A percentile compares a stretch with the other conserved stretches of the same genome.
These are phyloP conservation scores for Cochlearius cochlearius DNA, from an alignment of 2,113 vertebrate genomes.

Conservation along the genomic window DNA sequence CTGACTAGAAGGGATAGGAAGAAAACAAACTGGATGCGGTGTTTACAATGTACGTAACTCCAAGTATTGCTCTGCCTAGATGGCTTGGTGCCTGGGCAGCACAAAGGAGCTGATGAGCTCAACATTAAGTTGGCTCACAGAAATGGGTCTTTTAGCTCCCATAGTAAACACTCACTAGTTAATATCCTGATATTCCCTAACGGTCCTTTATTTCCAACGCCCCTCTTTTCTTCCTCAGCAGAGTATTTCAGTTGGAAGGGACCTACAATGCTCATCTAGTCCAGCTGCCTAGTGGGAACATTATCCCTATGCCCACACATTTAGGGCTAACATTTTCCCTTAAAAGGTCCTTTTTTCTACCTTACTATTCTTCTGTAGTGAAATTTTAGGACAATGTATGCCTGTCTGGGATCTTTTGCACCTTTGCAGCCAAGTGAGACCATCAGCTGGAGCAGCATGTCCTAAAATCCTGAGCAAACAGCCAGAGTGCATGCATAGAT, in stretches of 20 bases:
- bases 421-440: neutral
- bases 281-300: neutral
- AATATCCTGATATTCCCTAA: neutral
- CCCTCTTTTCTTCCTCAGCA: neutral
- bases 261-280: neutral
- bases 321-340: neutral
- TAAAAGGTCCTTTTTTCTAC: neutral
- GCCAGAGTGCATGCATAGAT: neutral
- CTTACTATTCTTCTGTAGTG: neutral
- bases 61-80: neutral
- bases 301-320: neutral
- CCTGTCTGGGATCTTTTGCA: neutral
- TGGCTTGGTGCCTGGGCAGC: neutral
- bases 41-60: fast-evolving
- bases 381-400: neutral
- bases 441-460: neutral
- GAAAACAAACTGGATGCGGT: fast-evolving
- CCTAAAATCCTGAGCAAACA: neutral
- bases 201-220: fast-evolving
- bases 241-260: neutral
- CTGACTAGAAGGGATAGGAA: neutral
- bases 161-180: neutral
- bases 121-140: neutral
- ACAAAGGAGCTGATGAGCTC: neutral
- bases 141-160: neutral